These are phyloP conservation scores for Plebejus argus DNA, from an alignment of 2,888 invertebrate species.

Conservation along the genomic window DNA sequence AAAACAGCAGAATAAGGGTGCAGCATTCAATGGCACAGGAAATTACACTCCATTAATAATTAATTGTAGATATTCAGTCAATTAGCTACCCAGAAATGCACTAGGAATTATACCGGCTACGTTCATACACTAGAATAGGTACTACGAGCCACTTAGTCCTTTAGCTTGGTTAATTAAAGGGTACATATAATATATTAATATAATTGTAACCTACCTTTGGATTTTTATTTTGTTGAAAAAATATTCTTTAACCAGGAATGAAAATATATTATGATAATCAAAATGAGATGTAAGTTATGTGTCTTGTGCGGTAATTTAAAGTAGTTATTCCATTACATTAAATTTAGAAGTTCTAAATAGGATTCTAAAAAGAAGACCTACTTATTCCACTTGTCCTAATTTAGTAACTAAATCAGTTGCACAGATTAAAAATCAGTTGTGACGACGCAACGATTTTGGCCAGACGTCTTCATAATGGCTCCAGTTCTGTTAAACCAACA, in stretches of 20 bases:
- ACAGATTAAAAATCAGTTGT: too few species aligned
- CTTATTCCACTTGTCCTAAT: too few species aligned
- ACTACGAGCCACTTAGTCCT: conserved; percentile 20
- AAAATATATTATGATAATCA: not conserved
- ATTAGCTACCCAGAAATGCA: conserved; percentile 28
- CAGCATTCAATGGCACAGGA: conserved; percentile 11
- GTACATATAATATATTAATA: not conserved
- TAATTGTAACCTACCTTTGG: not conserved
- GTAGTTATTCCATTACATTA: too few species aligned
- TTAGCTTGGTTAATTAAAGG: not conserved
- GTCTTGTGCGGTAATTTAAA: too few species aligned
- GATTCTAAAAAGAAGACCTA: too few species aligned
- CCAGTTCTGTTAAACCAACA: too few species aligned
- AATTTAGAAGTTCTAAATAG: too few species aligned
- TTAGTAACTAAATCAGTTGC: too few species aligned
- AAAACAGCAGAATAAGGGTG: not conserved
- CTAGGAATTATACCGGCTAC: not conserved
- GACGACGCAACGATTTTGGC: too few species aligned
- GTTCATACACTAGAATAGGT: not conserved
- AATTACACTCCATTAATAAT: conserved; percentile 29
- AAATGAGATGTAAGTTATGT: not conserved
- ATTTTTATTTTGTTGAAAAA: not conserved
- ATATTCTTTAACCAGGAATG: not conserved
- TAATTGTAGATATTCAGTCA: conserved; percentile 29
- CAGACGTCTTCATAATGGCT: too few species aligned